phyloP scores from a whole-genome alignment of 2,888 invertebrate species.

The Drosophila infuscata region DNA sequence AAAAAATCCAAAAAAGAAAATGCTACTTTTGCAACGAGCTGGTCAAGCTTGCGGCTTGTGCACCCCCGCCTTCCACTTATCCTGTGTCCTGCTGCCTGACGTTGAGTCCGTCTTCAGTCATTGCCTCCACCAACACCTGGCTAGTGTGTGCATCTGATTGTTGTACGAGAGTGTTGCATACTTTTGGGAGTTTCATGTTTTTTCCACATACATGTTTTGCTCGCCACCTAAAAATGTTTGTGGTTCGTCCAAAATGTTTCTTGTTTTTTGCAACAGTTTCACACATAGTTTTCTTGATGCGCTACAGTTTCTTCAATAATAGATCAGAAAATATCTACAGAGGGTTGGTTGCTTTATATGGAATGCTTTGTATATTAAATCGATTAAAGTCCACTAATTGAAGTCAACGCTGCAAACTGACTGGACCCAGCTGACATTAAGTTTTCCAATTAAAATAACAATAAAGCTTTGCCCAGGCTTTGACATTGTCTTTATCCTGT shows the following conservation, averaged over 20 bases:
- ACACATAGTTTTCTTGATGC: conserved; percentile 28
- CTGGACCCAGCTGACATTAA: conserved; percentile 51
- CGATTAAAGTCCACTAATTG: conserved; percentile 59
- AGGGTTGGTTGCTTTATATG: conserved; percentile 12
- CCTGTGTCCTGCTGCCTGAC: neutral
- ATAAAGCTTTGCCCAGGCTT: conserved; percentile 58
- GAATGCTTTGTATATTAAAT: conserved; percentile 44
- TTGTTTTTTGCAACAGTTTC: conserved; percentile 41
- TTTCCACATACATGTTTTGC: conserved; percentile 24
- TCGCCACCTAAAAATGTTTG: conserved; percentile 55
- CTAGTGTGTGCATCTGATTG: conserved; percentile 24
- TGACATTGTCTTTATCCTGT: conserved; percentile 51
- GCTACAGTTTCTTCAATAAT: neutral
- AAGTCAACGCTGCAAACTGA: conserved; percentile 14
- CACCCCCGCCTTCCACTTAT: conserved; percentile 10
- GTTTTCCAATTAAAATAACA: conserved; percentile 80
- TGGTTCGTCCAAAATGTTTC: conserved; percentile 33
- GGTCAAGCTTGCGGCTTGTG: conserved; percentile 59
- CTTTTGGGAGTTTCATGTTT: conserved; percentile 49
- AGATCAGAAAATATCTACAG: conserved; percentile 10
- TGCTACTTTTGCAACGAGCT: conserved; percentile 61
- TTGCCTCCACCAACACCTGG: conserved; percentile 64
- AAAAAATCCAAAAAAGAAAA: conserved; percentile 35
- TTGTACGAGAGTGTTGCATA: conserved; percentile 65
- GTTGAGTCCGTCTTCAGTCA: conserved; percentile 21